Evolutionary conservation across 2,113 vertebrate species (phyloP).

Genomic region (Hippocampus mohnikei): DNA sequence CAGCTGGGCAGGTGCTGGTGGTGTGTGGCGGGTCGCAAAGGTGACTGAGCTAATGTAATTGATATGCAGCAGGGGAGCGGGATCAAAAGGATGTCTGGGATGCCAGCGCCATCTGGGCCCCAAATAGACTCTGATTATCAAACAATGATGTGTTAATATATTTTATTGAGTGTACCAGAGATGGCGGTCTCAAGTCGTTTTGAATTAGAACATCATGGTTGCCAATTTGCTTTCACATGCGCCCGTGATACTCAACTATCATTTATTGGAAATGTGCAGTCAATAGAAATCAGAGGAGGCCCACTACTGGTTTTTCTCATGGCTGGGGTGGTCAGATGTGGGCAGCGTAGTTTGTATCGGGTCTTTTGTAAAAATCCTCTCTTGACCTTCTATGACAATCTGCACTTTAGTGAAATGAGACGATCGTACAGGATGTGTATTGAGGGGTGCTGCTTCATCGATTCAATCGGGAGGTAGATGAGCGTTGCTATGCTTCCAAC

Average conservation of each 20-base stretch:
- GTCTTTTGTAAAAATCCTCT: neutral
- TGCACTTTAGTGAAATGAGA: no score
- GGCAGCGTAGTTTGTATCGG: neutral
- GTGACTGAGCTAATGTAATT: slow-evolving; percentile 65
- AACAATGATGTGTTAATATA: slow-evolving; percentile 59
- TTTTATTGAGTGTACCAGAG: slow-evolving; percentile 32
- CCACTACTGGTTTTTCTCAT: no score
- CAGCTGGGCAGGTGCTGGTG: slow-evolving; percentile 36
- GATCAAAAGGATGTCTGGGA: slow-evolving; percentile 60
- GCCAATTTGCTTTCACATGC: no score
- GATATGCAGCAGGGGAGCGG: slow-evolving; percentile 50
- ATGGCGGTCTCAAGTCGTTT: neutral
- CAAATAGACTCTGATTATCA: slow-evolving; percentile 62
- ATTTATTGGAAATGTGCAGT: neutral
- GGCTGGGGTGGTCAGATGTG: no score
- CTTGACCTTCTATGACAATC: no score
- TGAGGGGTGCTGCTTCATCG: neutral
- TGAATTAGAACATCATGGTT: neutral
- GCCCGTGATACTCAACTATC: no score
- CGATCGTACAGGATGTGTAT: no score
- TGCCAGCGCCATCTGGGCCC: slow-evolving; percentile 33
- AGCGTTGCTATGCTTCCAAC: neutral
- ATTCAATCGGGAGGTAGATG: neutral
- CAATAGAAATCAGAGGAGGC: neutral
- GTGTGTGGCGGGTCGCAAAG: slow-evolving; percentile 48